Conservation (phyloP, 1,140 invertebrate species). For the Scaptomyza hsui region DNA sequence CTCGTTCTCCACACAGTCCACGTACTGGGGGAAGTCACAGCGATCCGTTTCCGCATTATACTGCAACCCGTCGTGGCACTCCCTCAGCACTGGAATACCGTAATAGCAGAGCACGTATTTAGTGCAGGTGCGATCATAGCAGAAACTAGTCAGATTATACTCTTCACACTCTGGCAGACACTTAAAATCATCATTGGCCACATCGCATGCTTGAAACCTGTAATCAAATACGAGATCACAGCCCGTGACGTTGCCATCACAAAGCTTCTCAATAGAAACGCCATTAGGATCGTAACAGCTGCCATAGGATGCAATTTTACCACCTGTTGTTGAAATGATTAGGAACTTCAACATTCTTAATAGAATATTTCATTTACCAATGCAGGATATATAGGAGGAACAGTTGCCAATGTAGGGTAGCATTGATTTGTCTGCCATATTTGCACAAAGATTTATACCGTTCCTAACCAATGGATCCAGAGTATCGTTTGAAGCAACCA, state of each 20-base stretch:
- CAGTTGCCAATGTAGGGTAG: slow-evolving; percentile 54
- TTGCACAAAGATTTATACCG: slow-evolving; percentile 41
- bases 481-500: background rate
- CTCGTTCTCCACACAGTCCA: slow-evolving; percentile 76
- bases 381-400: slow-evolving; percentile 36
- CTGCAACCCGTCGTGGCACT: slow-evolving; percentile 68
- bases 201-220: slow-evolving; percentile 36
- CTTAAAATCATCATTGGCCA: background rate
- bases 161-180: slow-evolving; percentile 49
- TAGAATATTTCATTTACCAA: slow-evolving; percentile 19
- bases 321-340: background rate
- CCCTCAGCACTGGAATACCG: slow-evolving; percentile 56
- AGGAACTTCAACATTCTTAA: background rate
- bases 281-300: slow-evolving; percentile 17
- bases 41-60: slow-evolving; percentile 73
- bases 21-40: slow-evolving; percentile 72
- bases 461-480: slow-evolving; percentile 21
- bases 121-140: slow-evolving; percentile 74
- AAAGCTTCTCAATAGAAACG: background rate
- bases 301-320: background rate
- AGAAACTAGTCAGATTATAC: slow-evolving; percentile 45
- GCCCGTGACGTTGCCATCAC: background rate
- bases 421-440: slow-evolving; percentile 39
- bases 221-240: slow-evolving; percentile 48
- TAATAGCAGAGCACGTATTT: slow-evolving; percentile 77